Evolutionary conservation across 2,113 vertebrate genomes (phyloP).

Genomic region (Lagopus leucura): DNA sequence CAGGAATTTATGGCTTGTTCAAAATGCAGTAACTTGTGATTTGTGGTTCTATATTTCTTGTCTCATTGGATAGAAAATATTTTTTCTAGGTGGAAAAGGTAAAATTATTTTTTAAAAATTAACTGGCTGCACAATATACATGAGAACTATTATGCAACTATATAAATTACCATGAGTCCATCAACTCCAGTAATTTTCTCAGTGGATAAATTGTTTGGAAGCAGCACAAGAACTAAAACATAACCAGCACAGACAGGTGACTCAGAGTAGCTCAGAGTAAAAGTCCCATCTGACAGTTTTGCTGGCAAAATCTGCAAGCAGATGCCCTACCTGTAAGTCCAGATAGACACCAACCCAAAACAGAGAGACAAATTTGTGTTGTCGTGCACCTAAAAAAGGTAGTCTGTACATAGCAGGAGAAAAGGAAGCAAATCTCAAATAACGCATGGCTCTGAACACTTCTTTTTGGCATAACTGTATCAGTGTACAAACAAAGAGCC

Average conservation of each 20-base stretch:
- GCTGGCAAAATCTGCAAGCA: not conserved
- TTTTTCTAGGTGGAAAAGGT: not conserved
- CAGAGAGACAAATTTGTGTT: accelerated
- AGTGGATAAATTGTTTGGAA: not conserved
- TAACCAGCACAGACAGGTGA: not conserved
- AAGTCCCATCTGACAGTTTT: not conserved
- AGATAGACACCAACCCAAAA: not conserved
- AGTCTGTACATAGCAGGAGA: not conserved
- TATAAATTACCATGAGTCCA: not conserved
- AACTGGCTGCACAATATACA: not conserved
- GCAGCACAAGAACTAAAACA: not conserved
- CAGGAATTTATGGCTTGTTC: not conserved
- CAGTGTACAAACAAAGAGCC: too few species aligned
- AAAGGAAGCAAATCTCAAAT: not conserved
- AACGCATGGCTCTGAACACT: not conserved
- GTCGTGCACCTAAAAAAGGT: not conserved
- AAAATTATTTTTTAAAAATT: not conserved
- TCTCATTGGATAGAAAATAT: not conserved
- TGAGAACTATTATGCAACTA: not conserved
- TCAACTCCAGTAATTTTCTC: not conserved
- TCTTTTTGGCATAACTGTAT: not conserved
- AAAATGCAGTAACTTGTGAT: not conserved
- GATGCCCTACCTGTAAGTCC: not conserved
- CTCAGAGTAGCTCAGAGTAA: not conserved
- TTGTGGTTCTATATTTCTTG: not conserved